phyloP scores from a whole-genome alignment of 2,888 invertebrate species.

The Callyntrura guangdongensis region DNA sequence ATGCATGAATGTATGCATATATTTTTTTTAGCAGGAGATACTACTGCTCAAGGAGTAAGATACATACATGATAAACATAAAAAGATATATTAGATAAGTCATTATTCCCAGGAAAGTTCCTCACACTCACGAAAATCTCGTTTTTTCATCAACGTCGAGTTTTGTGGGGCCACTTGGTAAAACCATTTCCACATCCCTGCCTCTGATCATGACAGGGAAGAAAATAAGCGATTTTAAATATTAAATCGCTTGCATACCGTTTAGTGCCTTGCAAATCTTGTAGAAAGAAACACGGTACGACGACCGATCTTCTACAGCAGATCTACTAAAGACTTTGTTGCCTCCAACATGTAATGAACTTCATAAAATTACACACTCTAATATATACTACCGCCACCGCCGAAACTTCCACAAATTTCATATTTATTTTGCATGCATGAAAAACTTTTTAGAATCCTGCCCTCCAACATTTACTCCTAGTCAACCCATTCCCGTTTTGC shows the following conservation, averaged over 20 bases:
- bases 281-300: too few relatives aligned
- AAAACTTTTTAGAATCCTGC: too few relatives aligned
- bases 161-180: background rate
- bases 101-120: slow-evolving; percentile 39
- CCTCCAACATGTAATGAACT: too few relatives aligned
- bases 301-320: too few relatives aligned
- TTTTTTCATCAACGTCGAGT: background rate
- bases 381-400: too few relatives aligned
- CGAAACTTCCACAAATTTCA: too few relatives aligned
- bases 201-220: background rate
- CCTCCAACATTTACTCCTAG: too few relatives aligned
- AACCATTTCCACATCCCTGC: background rate
- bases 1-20: background rate
- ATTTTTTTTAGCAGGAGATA: background rate
- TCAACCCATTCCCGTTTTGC: too few relatives aligned
- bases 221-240: background rate
- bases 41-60: too few relatives aligned
- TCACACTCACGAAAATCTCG: slow-evolving; percentile 16
- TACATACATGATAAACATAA: background rate
- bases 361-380: too few relatives aligned
- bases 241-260: slow-evolving; percentile 23
- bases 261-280: background rate
- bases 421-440: too few relatives aligned
- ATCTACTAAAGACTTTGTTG: too few relatives aligned
- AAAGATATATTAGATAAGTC: background rate